phyloP scores from a whole-genome alignment of 1,140 invertebrate genomes.

The Telenomus remus region DNA sequence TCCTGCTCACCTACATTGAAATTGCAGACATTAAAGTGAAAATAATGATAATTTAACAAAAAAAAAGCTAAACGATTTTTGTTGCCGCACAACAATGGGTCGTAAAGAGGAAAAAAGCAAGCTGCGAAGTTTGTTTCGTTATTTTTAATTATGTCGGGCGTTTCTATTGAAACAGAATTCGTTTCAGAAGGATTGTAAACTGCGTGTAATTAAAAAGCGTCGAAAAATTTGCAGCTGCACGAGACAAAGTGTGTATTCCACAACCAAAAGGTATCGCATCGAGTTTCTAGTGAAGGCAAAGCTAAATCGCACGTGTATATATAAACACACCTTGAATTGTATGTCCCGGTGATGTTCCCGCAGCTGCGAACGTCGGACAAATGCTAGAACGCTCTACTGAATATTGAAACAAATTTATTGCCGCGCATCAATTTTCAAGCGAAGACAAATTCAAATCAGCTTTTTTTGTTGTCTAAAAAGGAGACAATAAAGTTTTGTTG shows the following conservation, averaged over 20 bases:
- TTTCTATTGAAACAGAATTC: slow-evolving; percentile 24
- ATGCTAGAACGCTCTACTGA: slow-evolving; percentile 34
- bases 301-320: not conserved
- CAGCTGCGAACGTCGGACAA: slow-evolving; percentile 35
- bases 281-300: too few species aligned
- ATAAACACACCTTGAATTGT: slow-evolving; percentile 42
- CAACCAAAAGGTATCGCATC: slow-evolving; percentile 11
- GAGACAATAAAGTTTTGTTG: too few species aligned
- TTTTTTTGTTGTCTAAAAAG: not conserved
- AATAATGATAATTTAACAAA: too few species aligned
- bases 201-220: slow-evolving; percentile 3
- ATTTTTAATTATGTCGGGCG: slow-evolving; percentile 28
- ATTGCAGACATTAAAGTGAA: too few species aligned
- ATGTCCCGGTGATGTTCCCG: slow-evolving; percentile 23
- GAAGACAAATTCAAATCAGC: not conserved
- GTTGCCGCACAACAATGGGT: not conserved
- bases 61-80: not conserved
- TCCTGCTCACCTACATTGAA: too few species aligned
- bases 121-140: slow-evolving; percentile 9
- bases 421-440: slow-evolving; percentile 21
- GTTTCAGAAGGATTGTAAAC: slow-evolving; percentile 29
- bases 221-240: slow-evolving; percentile 14
- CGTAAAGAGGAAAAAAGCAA: slow-evolving; percentile 5
- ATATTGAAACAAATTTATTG: slow-evolving; percentile 41
- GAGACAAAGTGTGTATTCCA: slow-evolving; percentile 12